Evolutionary conservation across 1,140 invertebrate species (phyloP).

Genomic region (Belonocnema kinseyi): DNA sequence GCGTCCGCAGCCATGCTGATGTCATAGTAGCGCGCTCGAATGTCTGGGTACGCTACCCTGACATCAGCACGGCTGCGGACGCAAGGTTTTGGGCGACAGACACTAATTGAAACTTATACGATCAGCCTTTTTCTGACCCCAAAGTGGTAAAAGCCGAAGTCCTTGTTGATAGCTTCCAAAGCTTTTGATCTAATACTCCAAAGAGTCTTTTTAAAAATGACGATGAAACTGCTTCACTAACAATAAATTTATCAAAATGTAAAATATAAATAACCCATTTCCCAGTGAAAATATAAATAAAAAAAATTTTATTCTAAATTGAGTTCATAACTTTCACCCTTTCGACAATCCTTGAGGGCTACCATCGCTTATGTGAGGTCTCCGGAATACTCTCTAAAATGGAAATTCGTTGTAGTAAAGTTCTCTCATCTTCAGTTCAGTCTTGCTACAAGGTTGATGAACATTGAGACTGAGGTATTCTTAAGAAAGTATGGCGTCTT

Average conservation of each 20-base stretch:
- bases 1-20: too few species aligned
- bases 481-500: conserved; percentile 52
- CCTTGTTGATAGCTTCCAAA: too few species aligned
- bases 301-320: conserved; percentile 15
- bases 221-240: too few species aligned
- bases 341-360: conserved; percentile 25
- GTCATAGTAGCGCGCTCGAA: too few species aligned
- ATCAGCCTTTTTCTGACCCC: too few species aligned
- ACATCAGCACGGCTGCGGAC: too few species aligned
- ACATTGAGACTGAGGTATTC: conserved; percentile 15
- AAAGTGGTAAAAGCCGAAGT: too few species aligned
- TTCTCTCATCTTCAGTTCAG: conserved; percentile 39
- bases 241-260: background rate
- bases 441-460: conserved; percentile 20
- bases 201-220: too few species aligned
- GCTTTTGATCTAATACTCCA: too few species aligned
- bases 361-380: conserved; percentile 39
- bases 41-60: too few species aligned
- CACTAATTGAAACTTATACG: too few species aligned
- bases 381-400: conserved; percentile 62
- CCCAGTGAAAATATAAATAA: background rate
- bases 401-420: conserved; percentile 63
- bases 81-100: too few species aligned
- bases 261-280: background rate
- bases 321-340: conserved; percentile 31